These are phyloP conservation scores for Asbolus verrucosus DNA, from an alignment of 1,140 invertebrate species.

Conservation along the genomic window DNA sequence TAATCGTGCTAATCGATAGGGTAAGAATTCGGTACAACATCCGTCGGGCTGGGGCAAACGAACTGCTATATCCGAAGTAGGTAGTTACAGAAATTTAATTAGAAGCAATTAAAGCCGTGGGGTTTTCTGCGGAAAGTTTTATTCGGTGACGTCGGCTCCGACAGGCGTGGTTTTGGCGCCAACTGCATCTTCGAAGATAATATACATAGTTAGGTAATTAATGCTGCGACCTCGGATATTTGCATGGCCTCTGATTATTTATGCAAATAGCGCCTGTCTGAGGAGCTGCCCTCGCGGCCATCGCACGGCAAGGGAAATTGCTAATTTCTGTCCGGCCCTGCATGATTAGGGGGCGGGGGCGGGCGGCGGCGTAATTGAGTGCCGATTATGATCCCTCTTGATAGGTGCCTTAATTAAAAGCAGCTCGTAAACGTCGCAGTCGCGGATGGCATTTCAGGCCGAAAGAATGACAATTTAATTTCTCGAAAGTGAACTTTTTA, in stretches of 20 bases:
- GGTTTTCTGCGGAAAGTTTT: too few relatives aligned
- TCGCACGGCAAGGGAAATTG: constrained; percentile 59
- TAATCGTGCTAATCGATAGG: too few relatives aligned
- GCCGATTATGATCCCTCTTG: constrained; percentile 49
- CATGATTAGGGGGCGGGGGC: constrained; percentile 47
- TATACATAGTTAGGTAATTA: constrained; percentile 60
- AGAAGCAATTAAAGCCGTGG: too few relatives aligned
- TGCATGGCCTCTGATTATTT: constrained; percentile 63
- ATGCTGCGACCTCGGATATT: constrained; percentile 59
- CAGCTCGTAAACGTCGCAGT: constrained; percentile 47
- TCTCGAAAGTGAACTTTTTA: constrained; percentile 57
- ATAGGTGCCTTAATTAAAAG: constrained; percentile 56
- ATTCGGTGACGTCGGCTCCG: too few relatives aligned
- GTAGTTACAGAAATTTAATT: too few relatives aligned
- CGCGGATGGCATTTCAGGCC: constrained; percentile 36
- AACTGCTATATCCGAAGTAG: too few relatives aligned
- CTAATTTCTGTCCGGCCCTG: constrained; percentile 58
- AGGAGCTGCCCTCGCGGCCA: constrained; percentile 42
- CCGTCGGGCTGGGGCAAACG: too few relatives aligned
- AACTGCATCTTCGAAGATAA: constrained; percentile 45
- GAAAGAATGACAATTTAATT: constrained; percentile 62
- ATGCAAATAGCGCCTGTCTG: constrained; percentile 60
- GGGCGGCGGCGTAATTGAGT: constrained; percentile 35
- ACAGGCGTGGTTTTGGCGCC: constrained; percentile 49
- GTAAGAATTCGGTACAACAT: too few relatives aligned